Conservation (phyloP, 2,113 vertebrate genomes). For the Anser brachyrhynchus region DNA sequence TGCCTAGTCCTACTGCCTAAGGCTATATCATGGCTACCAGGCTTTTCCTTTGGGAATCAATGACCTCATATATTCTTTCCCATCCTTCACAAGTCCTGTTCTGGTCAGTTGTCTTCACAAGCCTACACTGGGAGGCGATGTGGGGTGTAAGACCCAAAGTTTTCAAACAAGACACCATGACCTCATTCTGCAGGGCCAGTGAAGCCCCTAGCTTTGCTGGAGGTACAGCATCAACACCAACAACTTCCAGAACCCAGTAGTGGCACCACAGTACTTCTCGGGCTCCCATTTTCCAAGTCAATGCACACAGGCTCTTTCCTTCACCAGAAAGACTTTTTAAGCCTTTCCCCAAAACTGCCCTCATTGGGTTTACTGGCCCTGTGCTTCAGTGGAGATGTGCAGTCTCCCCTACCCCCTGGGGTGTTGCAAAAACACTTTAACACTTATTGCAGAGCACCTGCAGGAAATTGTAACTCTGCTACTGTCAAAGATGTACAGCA, state of each 20-base stretch:
- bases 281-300: background rate
- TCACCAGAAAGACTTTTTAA: background rate
- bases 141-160: background rate
- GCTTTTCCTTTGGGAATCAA: background rate
- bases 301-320: background rate
- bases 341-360: background rate
- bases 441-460: background rate
- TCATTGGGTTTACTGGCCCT: background rate
- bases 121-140: background rate
- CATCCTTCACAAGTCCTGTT: background rate
- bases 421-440: background rate
- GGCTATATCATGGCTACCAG: background rate
- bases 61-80: background rate
- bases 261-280: background rate
- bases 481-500: fast-evolving
- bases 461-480: background rate
- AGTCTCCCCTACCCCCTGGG: background rate
- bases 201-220: background rate
- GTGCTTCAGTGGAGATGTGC: background rate
- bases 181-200: background rate
- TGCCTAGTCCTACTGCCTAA: background rate
- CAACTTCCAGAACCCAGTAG: background rate
- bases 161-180: background rate
- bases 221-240: background rate
- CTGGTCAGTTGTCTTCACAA: background rate